phyloP scores from a whole-genome alignment of 2,888 invertebrate species.

The Acronicta leporina region DNA sequence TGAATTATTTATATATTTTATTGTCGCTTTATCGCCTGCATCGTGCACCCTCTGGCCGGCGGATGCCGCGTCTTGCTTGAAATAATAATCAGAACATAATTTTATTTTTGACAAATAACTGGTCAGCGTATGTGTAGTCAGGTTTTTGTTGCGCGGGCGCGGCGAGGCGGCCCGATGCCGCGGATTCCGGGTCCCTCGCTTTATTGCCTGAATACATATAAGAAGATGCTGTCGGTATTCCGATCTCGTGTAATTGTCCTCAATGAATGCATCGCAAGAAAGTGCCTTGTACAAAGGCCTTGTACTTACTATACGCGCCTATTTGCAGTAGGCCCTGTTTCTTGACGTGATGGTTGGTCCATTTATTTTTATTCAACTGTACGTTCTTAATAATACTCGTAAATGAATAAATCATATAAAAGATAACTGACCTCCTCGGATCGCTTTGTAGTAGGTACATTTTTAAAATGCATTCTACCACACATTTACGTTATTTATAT shows the following conservation, averaged over 20 bases:
- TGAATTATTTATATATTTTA: slow-evolving; percentile 88
- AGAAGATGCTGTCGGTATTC: slow-evolving; percentile 67
- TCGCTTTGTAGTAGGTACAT: slow-evolving; percentile 7
- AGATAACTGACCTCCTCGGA: slow-evolving; percentile 28
- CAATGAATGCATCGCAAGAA: slow-evolving; percentile 59
- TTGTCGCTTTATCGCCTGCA: slow-evolving; percentile 86
- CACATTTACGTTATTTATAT: not conserved
- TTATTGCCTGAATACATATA: slow-evolving; percentile 72
- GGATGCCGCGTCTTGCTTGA: slow-evolving; percentile 71
- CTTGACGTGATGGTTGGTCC: slow-evolving; percentile 30
- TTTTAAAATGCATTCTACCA: too few species aligned
- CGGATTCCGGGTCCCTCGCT: slow-evolving; percentile 64
- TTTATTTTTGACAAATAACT: slow-evolving; percentile 88
- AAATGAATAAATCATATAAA: slow-evolving; percentile 52
- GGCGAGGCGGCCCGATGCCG: slow-evolving; percentile 55
- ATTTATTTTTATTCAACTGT: slow-evolving; percentile 31
- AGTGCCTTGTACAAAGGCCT: slow-evolving; percentile 53
- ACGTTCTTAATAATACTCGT: slow-evolving; percentile 42
- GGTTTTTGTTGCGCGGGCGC: slow-evolving; percentile 70
- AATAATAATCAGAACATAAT: slow-evolving; percentile 87
- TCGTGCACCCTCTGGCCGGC: slow-evolving; percentile 62
- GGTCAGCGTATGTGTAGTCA: slow-evolving; percentile 69
- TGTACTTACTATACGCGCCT: slow-evolving; percentile 19
- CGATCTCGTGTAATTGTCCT: slow-evolving; percentile 69
- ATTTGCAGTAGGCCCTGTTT: slow-evolving; percentile 37